These are phyloP conservation scores for Pseudorectes ferrugineus DNA, from an alignment of 2,113 vertebrate genomes.

Conservation along the genomic window DNA sequence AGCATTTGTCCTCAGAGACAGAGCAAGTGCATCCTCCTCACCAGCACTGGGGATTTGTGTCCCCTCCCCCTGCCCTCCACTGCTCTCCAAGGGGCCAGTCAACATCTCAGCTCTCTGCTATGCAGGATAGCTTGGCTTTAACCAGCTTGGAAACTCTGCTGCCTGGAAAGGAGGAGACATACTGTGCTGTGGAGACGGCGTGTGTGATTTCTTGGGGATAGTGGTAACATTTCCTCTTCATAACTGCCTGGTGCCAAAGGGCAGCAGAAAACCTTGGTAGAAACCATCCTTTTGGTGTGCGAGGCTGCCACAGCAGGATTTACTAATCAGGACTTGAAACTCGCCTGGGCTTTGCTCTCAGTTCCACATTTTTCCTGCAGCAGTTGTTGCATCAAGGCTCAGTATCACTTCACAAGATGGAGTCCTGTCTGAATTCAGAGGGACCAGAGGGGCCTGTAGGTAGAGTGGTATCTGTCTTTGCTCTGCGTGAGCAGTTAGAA, in stretches of 20 bases:
- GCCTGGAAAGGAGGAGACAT: neutral
- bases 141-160: neutral
- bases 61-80: neutral
- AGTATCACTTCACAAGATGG: neutral
- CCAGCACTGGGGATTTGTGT: neutral
- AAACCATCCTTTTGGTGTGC: neutral
- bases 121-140: neutral
- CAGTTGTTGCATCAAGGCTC: neutral
- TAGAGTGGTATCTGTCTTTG: neutral
- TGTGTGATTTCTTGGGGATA: neutral
- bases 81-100: neutral
- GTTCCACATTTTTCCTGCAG: slow-evolving; percentile 14
- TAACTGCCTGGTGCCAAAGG: neutral
- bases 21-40: neutral
- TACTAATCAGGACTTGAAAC: neutral
- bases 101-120: neutral
- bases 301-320: neutral
- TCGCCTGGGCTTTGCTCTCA: neutral
- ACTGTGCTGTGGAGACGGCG: accelerated
- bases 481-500: neutral
- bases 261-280: neutral
- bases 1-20: neutral
- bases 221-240: neutral
- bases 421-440: neutral
- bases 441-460: neutral